Conservation (phyloP, 2,888 invertebrate genomes). For the Autographa pulchrina region DNA sequence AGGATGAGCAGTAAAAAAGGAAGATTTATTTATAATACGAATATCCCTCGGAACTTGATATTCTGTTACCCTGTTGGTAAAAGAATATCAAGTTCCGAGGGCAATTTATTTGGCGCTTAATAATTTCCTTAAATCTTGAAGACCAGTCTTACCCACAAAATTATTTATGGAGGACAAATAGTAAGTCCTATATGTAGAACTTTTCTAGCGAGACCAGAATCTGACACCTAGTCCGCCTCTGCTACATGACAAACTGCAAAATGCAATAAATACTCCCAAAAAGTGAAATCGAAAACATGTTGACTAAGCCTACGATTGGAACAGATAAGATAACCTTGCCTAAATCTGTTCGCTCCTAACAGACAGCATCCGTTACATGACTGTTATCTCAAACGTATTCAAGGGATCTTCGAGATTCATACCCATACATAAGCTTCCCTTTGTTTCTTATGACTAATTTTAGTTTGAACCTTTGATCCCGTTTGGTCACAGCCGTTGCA, state of each 20-base stretch:
- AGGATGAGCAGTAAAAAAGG: background rate
- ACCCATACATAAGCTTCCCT: background rate
- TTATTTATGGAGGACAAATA: too few species aligned
- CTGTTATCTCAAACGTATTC: background rate
- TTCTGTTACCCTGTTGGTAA: too few species aligned
- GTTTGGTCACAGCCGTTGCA: background rate
- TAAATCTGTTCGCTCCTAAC: background rate
- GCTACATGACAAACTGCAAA: background rate
- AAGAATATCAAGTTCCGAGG: too few species aligned
- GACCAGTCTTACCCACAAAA: too few species aligned
- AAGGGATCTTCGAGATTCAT: constrained; percentile 1
- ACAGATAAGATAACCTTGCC: constrained; percentile 1
- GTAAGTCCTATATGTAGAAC: too few species aligned
- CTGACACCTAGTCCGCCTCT: background rate
- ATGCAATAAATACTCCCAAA: background rate
- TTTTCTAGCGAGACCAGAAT: background rate
- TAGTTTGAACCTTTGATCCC: background rate
- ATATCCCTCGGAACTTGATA: too few species aligned
- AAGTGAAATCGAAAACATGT: background rate
- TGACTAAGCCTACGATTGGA: background rate
- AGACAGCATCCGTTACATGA: background rate
- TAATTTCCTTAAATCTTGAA: too few species aligned
- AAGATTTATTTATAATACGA: too few species aligned
- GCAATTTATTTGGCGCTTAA: too few species aligned
- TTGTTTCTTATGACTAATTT: background rate